phyloP scores from a whole-genome alignment of 2,113 vertebrate genomes.

The Syrrhaptes paradoxus region DNA sequence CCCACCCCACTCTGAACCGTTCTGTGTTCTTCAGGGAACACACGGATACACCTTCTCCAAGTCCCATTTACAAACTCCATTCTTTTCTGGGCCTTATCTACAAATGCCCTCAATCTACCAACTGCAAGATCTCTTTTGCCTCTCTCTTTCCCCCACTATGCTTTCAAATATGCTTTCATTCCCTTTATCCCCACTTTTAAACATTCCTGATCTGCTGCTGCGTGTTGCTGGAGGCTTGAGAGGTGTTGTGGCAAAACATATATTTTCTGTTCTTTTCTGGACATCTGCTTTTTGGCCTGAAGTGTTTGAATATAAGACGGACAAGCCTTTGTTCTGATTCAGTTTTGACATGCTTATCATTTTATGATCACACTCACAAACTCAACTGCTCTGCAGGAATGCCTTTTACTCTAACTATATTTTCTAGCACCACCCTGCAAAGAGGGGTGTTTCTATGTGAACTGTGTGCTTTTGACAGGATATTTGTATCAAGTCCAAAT shows the following conservation, averaged over 20 bases:
- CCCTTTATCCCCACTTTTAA: neutral
- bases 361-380: neutral
- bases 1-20: fast-evolving
- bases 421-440: neutral
- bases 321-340: neutral
- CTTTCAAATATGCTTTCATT: neutral
- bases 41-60: neutral
- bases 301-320: neutral
- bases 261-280: neutral
- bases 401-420: neutral
- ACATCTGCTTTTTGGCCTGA: neutral
- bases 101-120: neutral
- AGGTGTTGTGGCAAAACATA: neutral
- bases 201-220: neutral
- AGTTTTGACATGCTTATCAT: neutral
- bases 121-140: neutral
- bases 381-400: neutral
- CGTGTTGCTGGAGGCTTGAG: neutral
- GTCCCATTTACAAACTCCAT: neutral
- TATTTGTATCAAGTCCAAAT: neutral
- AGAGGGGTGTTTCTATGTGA: neutral
- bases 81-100: neutral
- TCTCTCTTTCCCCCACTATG: neutral
- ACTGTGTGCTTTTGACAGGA: neutral
- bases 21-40: neutral